Percentiles rank a stretch among this genome's conserved stretches.
These are phyloP conservation scores for Tachysurus vachellii DNA, from an alignment of 2,113 vertebrate genomes.

Conservation along the genomic window DNA sequence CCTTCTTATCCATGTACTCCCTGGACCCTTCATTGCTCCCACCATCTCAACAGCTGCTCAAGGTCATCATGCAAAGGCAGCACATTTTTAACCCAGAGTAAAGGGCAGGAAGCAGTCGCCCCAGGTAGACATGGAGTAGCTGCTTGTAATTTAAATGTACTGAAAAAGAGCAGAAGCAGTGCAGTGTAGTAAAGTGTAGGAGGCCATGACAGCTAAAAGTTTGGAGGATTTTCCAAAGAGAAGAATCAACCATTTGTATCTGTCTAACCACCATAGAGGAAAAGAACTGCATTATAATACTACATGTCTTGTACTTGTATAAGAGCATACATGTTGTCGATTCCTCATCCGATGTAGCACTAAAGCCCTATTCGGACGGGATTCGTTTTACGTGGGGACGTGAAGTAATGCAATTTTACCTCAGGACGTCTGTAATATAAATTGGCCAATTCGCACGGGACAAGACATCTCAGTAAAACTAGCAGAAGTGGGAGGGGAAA, in stretches of 20 bases:
- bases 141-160: conserved; percentile 6
- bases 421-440: no score
- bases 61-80: conserved; percentile 55
- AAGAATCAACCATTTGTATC: conserved; percentile 31
- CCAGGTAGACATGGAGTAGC: neutral
- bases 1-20: neutral
- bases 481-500: no score
- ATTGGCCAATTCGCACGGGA: no score
- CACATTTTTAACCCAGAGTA: conserved; percentile 42
- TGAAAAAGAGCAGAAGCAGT: neutral
- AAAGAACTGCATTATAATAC: conserved; percentile 73
- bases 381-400: no score
- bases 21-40: neutral
- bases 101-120: neutral
- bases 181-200: neutral
- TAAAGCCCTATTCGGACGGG: no score
- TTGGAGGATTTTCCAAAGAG: neutral
- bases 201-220: neutral
- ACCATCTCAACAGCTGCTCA: conserved; percentile 43
- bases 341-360: neutral
- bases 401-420: no score
- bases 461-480: no score
- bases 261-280: conserved; percentile 63
- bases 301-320: conserved; percentile 59
- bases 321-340: neutral